phyloP scores from a whole-genome alignment of 2,888 invertebrate genomes.

The Drosophila silvestris region DNA sequence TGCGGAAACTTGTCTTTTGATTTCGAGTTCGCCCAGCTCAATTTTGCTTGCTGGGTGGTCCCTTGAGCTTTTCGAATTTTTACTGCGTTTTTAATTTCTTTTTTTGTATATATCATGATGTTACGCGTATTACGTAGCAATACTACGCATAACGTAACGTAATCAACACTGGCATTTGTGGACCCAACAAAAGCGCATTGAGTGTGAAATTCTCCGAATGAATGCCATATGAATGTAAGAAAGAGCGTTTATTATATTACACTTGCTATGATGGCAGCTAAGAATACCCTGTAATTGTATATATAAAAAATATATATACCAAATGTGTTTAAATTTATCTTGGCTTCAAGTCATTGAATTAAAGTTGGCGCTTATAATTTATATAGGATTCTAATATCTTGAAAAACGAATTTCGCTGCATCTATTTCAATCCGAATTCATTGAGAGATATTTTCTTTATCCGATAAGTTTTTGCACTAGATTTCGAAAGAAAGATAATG shows the following conservation, averaged over 20 bases:
- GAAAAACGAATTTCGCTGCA: neutral
- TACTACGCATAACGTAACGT: constrained; percentile 18
- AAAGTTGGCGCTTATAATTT: neutral
- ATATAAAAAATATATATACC: neutral
- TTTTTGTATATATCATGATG: neutral
- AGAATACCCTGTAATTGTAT: neutral
- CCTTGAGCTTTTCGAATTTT: constrained; percentile 6
- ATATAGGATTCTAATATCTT: neutral
- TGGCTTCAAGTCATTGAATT: neutral
- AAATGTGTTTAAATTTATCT: too few species aligned
- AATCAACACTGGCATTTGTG: constrained; percentile 26
- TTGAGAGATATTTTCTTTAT: neutral
- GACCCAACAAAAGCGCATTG: constrained; percentile 22
- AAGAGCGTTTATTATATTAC: neutral
- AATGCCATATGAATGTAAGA: constrained; percentile 11
- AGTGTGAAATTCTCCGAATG: constrained; percentile 53
- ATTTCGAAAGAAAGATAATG: neutral
- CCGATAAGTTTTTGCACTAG: too few species aligned
- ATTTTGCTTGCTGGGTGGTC: constrained; percentile 59
- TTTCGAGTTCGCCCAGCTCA: constrained; percentile 24
- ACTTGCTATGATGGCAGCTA: neutral
- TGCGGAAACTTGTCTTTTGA: constrained; percentile 76
- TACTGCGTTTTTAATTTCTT: neutral
- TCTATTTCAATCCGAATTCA: neutral
- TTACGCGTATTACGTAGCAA: constrained; percentile 23